A percentile compares a stretch with the other conserved stretches of the same genome.
Evolutionary conservation across 1,140 invertebrate species (phyloP).

Genomic region (Caenorhabditis tropicalis): DNA sequence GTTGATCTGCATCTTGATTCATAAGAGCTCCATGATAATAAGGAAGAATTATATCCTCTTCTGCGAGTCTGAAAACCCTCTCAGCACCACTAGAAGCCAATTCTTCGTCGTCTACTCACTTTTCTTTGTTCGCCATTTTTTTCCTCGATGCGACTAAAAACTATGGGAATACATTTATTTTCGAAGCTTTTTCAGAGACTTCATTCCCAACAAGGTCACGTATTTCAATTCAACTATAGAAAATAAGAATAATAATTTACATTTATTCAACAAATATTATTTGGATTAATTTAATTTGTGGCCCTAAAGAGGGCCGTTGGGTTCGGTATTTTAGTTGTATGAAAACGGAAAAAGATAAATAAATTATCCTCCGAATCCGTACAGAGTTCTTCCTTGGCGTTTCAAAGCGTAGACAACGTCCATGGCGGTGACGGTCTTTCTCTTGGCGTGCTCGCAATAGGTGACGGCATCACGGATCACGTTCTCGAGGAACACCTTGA

Average conservation of each 20-base stretch:
- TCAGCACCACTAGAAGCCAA: no score
- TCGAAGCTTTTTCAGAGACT: no score
- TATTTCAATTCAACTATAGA: no score
- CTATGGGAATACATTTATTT: no score
- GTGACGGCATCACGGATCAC: slow-evolving; percentile 83
- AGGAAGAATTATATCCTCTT: no score
- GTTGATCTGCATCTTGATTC: no score
- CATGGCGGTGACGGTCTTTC: slow-evolving; percentile 84
- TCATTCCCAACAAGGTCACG: no score
- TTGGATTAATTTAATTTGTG: slow-evolving; percentile 42
- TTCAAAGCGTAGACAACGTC: slow-evolving; percentile 85
- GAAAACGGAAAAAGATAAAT: no score
- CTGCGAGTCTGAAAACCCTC: no score
- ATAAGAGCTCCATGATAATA: no score
- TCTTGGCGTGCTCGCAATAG: slow-evolving; percentile 83
- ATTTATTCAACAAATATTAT: not conserved
- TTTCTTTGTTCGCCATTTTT: not conserved
- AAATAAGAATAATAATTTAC: no score
- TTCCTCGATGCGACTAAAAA: not conserved
- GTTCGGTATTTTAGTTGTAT: slow-evolving; percentile 41
- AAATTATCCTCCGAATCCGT: slow-evolving; percentile 75
- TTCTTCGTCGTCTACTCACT: no score
- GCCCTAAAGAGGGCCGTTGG: slow-evolving; percentile 63
- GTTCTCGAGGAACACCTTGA: slow-evolving; percentile 79
- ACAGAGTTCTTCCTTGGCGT: slow-evolving; percentile 80